Base-by-base conservation (phyloP, 2,888 invertebrate species). In the Abrostola triplasia region DNA sequence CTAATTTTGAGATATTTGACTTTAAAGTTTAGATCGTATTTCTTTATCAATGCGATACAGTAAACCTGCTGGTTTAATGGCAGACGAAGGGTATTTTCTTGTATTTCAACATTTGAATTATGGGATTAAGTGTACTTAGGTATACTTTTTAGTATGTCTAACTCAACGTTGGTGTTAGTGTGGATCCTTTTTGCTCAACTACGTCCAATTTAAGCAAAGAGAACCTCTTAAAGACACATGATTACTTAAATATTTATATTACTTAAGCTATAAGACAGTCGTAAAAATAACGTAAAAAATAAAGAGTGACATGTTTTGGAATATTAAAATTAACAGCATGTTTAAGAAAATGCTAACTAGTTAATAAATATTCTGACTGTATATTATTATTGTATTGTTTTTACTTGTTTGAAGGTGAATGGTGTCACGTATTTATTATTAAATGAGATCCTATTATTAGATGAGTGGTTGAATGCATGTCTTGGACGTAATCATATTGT, bases 201-300 rank as follows among this genome's bases (percentile, higher is more conserved):
- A n/a, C n/a, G n/a, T n/a, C n/a, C 6, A 42, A 44, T 13, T 24
- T 5, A 24, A 24, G n/a, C 51, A 8, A 58, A 64, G 36, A 12
- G 44, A 37, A 13, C 13, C 24, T 11, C 42, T 12, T 38, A 5
- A 35, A 48, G 47, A 44, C 67, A 67, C 50, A 65, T 59, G 51
- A 58, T 47, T 11, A 10, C 35, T 40, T 13, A 40, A 36, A 24
- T 38, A 49, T 37, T 42, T 35, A 54, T 54, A 63, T 64, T 48
- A 38, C 40, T 4, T 24, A 13, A 24, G n/a, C n/a, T 12, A 67
- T 67, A 38, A 60, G 68, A 60, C 12, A 24, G n/a, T 51, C 57
- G 38, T 64, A 53, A 68, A 58, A 64, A 44, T 44, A 37, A 70
- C 41, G 53, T 35, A 11, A 36, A 9, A 49, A 70, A 58, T n/a